These are phyloP conservation scores for Odocoileus hemionus DNA, from an alignment of 2,113 vertebrate genomes.

Conservation along the genomic window DNA sequence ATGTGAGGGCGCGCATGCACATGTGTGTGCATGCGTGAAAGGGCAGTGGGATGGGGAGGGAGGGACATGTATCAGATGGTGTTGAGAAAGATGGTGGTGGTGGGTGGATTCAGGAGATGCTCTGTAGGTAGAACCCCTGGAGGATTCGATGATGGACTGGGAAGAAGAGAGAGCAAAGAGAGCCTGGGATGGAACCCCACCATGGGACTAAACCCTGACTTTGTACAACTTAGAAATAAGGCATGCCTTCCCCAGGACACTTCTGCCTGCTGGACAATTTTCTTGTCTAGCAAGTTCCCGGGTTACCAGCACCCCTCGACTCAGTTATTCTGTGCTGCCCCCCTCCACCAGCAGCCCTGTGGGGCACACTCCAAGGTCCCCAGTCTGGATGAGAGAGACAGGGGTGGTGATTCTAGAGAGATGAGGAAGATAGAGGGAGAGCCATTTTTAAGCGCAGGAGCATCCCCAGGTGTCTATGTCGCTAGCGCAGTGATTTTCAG, in stretches of 20 bases:
- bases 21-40: accelerated
- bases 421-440: too few species aligned
- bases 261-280: neutral
- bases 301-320: neutral
- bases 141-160: neutral
- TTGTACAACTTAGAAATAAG: neutral
- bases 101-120: neutral
- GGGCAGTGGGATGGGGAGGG: neutral
- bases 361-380: neutral
- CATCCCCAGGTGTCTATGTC: accelerated
- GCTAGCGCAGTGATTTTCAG: accelerated
- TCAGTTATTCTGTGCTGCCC: accelerated
- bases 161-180: neutral
- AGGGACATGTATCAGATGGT: neutral
- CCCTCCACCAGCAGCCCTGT: neutral
- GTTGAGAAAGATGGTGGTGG: neutral
- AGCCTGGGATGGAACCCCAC: neutral
- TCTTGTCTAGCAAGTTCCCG: neutral
- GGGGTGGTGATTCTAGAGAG: neutral
- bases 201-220: neutral
- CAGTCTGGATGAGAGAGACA: neutral
- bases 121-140: neutral
- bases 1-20: neutral
- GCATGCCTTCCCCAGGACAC: neutral
- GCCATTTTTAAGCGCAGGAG: neutral